phyloP scores from a whole-genome alignment of 2,113 vertebrate species.

The Lycaon pictus region DNA sequence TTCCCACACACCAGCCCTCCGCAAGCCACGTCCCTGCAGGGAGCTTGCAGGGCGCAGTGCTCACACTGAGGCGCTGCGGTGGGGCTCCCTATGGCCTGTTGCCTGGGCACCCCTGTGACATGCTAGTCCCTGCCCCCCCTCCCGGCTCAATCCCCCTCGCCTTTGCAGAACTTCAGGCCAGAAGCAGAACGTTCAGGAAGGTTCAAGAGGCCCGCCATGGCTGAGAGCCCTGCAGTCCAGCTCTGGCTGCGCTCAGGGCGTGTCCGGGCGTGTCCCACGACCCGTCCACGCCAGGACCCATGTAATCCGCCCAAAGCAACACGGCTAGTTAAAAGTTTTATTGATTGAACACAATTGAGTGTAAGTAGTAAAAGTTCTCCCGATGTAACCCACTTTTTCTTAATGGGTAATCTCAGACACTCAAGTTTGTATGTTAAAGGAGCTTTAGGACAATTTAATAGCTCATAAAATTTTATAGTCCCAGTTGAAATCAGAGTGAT shows the following conservation, averaged over 20 bases:
- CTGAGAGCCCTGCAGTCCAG: neutral
- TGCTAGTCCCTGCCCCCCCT: accelerated
- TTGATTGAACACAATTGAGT: conserved; percentile 59
- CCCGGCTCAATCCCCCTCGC: accelerated
- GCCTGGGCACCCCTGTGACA: accelerated
- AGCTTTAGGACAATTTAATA: conserved; percentile 89
- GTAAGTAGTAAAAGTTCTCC: conserved; percentile 66
- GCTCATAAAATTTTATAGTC: conserved; percentile 89
- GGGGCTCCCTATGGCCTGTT: accelerated
- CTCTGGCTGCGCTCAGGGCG: accelerated
- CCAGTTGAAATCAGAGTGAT: conserved; percentile 87
- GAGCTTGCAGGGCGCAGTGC: accelerated
- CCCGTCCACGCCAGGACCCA: neutral
- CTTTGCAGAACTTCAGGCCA: accelerated
- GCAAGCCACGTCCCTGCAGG: accelerated
- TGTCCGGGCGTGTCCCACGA: neutral
- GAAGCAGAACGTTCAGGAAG: neutral
- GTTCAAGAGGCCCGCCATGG: neutral
- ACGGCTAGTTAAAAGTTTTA: conserved; percentile 64
- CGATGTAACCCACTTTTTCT: conserved; percentile 82
- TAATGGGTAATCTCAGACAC: conserved; percentile 82
- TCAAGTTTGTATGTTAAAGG: conserved; percentile 84
- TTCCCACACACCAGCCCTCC: accelerated
- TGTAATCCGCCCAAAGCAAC: neutral
- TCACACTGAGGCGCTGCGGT: accelerated